Percentiles rank a stretch among this genome's conserved stretches.
These are phyloP conservation scores for Meiosimyza decipiens DNA, from an alignment of 2,888 invertebrate genomes.

Conservation along the genomic window DNA sequence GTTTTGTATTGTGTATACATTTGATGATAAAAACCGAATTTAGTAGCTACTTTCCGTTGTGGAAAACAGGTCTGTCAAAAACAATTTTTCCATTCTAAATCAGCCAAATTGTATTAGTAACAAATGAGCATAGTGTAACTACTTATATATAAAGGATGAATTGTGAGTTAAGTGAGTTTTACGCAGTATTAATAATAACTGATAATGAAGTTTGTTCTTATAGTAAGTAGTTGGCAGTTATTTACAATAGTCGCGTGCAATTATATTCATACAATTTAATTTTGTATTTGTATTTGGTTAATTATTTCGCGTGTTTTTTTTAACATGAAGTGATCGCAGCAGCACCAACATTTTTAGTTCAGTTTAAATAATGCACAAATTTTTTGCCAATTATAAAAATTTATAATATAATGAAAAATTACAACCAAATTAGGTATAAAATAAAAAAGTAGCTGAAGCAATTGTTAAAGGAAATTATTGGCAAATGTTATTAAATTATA, in stretches of 20 bases:
- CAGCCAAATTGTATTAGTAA: too few species aligned
- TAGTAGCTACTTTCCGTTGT: too few species aligned
- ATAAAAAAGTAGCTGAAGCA: not conserved
- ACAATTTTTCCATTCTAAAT: too few species aligned
- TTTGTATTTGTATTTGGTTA: conserved; percentile 23
- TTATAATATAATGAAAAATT: not conserved
- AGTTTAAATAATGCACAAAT: not conserved
- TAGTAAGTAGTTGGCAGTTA: conserved; percentile 10
- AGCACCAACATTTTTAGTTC: conserved; percentile 12
- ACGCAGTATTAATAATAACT: not conserved
- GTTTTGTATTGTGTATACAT: too few species aligned
- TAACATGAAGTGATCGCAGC: conserved; percentile 42
- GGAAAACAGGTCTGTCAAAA: too few species aligned
- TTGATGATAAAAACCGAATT: too few species aligned
- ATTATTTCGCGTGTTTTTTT: conserved; percentile 9
- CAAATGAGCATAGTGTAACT: too few species aligned
- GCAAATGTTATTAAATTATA: not conserved
- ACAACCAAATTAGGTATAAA: not conserved
- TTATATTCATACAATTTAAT: conserved; percentile 24
- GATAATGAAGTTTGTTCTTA: not conserved
- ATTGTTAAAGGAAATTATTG: not conserved
- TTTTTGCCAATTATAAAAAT: not conserved
- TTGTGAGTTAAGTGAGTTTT: too few species aligned
- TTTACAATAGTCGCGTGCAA: conserved; percentile 7
- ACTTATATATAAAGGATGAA: too few species aligned